These are phyloP conservation scores for Melanchra persicariae DNA, from an alignment of 2,888 invertebrate genomes.

Conservation along the genomic window DNA sequence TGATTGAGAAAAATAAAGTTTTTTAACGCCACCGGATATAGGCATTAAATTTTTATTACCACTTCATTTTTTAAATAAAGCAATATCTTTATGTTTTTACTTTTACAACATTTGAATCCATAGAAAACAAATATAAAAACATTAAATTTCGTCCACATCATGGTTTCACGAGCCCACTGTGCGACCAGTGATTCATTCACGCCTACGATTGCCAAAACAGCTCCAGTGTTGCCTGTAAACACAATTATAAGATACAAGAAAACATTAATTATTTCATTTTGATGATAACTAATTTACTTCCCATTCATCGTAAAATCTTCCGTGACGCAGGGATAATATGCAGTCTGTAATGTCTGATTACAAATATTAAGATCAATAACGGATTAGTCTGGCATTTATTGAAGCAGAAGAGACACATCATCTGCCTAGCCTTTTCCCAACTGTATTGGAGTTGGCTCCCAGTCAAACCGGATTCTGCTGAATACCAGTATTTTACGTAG, in stretches of 20 bases:
- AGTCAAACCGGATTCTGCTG: too few relatives aligned
- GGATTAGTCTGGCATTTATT: neutral
- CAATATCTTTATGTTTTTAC: constrained; percentile 1
- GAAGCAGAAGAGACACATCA: neutral
- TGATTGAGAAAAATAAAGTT: neutral
- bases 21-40: constrained; percentile 2
- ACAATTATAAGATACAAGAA: constrained; percentile 63
- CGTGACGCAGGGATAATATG: constrained; percentile 8
- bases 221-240: constrained; percentile 61
- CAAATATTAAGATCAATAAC: neutral
- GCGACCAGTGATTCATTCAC: constrained; percentile 68
- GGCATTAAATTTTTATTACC: constrained; percentile 11
- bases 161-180: constrained; percentile 37
- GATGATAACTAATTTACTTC: constrained; percentile 63
- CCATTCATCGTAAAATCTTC: constrained; percentile 63
- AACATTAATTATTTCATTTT: constrained; percentile 65
- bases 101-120: constrained; percentile 1
- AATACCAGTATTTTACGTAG: too few relatives aligned
- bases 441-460: too few relatives aligned
- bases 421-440: too few relatives aligned
- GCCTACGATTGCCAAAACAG: constrained; percentile 67
- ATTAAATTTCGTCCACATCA: constrained; percentile 40
- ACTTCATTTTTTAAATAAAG: constrained; percentile 27
- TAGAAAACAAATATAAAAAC: constrained; percentile 1
- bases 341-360: neutral